Conservation (phyloP, 1,140 invertebrate species). For the Drosophila sp. region DNA sequence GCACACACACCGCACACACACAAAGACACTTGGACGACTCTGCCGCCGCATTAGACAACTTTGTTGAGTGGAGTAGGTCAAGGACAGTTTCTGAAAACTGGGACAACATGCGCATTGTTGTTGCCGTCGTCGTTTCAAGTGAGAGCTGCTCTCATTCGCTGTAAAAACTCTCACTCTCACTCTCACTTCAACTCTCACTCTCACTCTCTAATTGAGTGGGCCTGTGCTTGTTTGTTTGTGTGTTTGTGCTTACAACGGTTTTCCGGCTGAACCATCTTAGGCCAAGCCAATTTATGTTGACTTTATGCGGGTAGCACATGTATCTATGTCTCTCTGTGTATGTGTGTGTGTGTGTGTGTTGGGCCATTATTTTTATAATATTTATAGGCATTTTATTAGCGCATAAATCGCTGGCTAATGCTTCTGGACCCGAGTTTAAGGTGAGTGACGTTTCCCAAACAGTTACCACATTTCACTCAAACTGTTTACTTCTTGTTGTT, state of each 20-base stretch:
- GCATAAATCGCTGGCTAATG: conserved; percentile 35
- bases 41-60: conserved; percentile 76
- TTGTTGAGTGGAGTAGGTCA: conserved; percentile 84
- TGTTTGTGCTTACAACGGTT: conserved; percentile 45
- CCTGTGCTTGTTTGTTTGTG: conserved; percentile 50
- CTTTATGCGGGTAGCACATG: conserved; percentile 32
- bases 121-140: conserved; percentile 50
- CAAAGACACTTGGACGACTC: conserved; percentile 45
- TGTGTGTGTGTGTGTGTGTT: conserved; percentile 7
- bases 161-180: conserved; percentile 46
- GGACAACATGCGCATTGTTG: conserved; percentile 80
- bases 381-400: conserved; percentile 33
- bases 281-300: conserved; percentile 60
- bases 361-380: conserved; percentile 33
- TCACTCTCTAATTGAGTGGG: conserved; percentile 33
- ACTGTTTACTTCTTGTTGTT: conserved; percentile 3
- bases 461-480: background rate
- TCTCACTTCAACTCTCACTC: conserved; percentile 20
- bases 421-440: conserved; percentile 24
- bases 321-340: background rate
- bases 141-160: conserved; percentile 57
- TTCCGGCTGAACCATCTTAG: conserved; percentile 40
- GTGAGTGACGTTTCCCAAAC: conserved; percentile 4
- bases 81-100: conserved; percentile 84
- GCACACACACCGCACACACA: conserved; percentile 29